phyloP scores from a whole-genome alignment of 2,888 invertebrate genomes.

The Leistus spinibarbis region DNA sequence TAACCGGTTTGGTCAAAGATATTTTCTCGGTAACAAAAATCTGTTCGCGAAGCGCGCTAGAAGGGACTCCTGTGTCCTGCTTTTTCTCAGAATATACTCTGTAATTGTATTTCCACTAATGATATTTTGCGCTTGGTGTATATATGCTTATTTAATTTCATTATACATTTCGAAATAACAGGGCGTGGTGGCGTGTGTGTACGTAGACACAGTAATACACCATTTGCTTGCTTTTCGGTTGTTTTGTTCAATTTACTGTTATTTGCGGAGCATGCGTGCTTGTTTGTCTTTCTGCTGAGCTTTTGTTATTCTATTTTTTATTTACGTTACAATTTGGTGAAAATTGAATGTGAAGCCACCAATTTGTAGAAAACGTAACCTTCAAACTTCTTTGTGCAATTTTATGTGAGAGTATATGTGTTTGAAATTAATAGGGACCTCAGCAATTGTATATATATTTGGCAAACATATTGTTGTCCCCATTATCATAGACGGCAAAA shows the following conservation, averaged over 20 bases:
- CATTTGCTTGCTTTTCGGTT: conserved; percentile 20
- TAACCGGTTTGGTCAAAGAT: not conserved
- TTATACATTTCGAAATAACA: conserved; percentile 15
- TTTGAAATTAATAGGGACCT: not conserved
- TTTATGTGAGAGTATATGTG: not conserved
- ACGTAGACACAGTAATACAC: not conserved
- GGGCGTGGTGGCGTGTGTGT: conserved; percentile 4
- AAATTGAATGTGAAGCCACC: conserved; percentile 14
- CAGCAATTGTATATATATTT: not conserved
- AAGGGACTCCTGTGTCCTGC: not conserved
- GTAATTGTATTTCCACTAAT: conserved; percentile 30
- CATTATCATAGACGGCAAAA: not conserved
- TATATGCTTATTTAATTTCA: conserved; percentile 33
- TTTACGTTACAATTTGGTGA: conserved; percentile 16
- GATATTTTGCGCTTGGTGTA: conserved; percentile 26
- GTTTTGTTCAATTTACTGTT: conserved; percentile 27
- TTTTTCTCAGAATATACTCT: conserved; percentile 21
- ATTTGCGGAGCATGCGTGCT: conserved; percentile 24
- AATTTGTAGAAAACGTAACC: not conserved
- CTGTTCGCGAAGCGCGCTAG: not conserved
- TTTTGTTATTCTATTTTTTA: conserved; percentile 22
- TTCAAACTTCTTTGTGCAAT: not conserved
- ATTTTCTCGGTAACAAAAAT: not conserved
- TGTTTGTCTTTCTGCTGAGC: not conserved
- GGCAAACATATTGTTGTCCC: not conserved